Conservation (phyloP, 2,113 vertebrate species). For the Dascyllus trimaculatus region DNA sequence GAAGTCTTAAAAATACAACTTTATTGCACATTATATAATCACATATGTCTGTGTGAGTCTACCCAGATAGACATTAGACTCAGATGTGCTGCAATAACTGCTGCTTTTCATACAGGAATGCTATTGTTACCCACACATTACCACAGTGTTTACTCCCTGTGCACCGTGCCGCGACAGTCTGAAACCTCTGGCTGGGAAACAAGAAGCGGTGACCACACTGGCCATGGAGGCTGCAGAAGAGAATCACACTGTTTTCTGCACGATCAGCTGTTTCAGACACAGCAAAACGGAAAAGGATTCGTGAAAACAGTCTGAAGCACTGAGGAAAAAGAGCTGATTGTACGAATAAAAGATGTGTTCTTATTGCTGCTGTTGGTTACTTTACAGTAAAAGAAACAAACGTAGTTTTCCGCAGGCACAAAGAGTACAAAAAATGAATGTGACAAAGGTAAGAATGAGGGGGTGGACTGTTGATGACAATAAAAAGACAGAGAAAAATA, state of each 20-base stretch:
- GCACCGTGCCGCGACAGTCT: constrained; percentile 14
- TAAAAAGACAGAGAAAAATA: constrained; percentile 48
- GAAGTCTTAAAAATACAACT: background rate
- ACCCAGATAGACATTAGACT: background rate
- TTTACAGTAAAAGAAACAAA: background rate
- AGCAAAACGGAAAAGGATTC: background rate
- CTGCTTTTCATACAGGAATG: constrained; percentile 58
- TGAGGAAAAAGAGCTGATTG: background rate
- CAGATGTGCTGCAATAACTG: constrained; percentile 42
- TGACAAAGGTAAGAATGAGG: background rate
- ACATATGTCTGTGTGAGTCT: too few species aligned
- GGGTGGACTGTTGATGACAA: constrained; percentile 43
- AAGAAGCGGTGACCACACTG: constrained; percentile 38
- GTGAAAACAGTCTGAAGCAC: background rate
- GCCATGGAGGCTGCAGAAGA: constrained; percentile 24
- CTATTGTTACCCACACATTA: constrained; percentile 59
- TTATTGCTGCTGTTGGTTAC: background rate
- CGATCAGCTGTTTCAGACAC: constrained; percentile 45
- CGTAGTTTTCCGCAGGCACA: background rate
- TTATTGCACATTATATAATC: too few species aligned
- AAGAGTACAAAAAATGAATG: background rate
- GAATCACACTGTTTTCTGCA: constrained; percentile 42
- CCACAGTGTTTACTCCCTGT: constrained; percentile 64
- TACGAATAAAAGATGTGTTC: background rate
- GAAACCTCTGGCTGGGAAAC: constrained; percentile 52